Base-by-base conservation (phyloP, 2,113 vertebrate species). In the Oreotragus oreotragus region DNA sequence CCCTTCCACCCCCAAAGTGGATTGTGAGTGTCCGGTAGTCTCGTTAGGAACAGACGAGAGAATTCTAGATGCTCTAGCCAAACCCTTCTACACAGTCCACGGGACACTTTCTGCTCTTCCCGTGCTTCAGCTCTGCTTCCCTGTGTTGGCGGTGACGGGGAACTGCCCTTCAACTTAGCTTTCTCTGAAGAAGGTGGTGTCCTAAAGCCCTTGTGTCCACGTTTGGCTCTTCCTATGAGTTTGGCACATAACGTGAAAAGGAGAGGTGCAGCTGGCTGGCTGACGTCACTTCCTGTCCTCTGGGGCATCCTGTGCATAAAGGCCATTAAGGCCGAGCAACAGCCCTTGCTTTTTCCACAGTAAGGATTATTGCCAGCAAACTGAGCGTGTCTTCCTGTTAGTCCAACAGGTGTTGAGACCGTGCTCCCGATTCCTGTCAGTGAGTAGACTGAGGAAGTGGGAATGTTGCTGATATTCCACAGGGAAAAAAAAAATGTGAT, bases 401-500 rank as follows among this genome's bases (percentile, higher is more conserved):
- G 43, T n/a, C 83, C n/a, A 13, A 57, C 62, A n/a, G 79, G 88
- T 25, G 6, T n/a, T 47, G 49, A 57, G 57, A 49, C 36, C 60
- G 1, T 23, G 6, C 47, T 55, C 43, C 64, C 1, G 1, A 28
- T 85, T 85, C 33, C 80, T 80, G 25, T 23, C 89, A 70, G 30
- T 81, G 94, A 60, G 28, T 39, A 17, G 92, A 51, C 62, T 88
- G 45, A 84, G 90, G 89, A 93, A 84, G 62, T 88, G 86, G 76
- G 39, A 58, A n/a, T 43, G 70, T 33, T 23, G 2, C 76, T 47
- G 62, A 47, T 39, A 85, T 1, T 76, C 28, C 80, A 92, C 3
- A 53, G 39, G 36, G 39, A 0, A 0, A 36, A 33, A 58, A 43
- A 60, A 62, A 28, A 8, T 8, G 15, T 57, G 49, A 16, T 73